Percentiles rank a stretch among this genome's conserved stretches.
These are phyloP conservation scores for Podarcis raffonei DNA, from an alignment of 2,113 vertebrate genomes.

Conservation along the genomic window DNA sequence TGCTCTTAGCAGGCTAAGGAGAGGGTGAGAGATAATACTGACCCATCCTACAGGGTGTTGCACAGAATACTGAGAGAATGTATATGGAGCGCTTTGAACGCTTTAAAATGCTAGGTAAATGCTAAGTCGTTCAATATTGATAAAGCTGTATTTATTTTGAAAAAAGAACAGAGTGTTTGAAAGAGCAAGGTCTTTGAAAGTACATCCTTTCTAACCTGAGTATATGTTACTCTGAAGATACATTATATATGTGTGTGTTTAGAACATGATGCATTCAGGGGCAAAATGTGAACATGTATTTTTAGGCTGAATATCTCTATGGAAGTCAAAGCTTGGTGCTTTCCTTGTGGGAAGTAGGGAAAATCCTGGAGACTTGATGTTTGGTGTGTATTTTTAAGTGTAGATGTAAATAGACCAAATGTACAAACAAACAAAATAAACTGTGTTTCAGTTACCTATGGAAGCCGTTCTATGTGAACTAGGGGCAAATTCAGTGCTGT, in stretches of 20 bases:
- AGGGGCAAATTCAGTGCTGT: background rate
- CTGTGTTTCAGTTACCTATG: background rate
- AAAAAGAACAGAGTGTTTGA: background rate
- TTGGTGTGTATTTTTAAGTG: background rate
- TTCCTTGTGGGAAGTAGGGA: background rate
- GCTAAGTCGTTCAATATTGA: background rate
- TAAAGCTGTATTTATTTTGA: background rate
- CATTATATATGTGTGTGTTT: background rate
- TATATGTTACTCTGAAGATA: background rate
- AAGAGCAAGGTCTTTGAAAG: background rate
- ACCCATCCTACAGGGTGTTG: background rate
- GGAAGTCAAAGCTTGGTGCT: background rate
- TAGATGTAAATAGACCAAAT: background rate
- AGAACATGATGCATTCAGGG: background rate
- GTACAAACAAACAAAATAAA: background rate
- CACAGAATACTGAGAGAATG: background rate
- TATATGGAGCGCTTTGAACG: background rate
- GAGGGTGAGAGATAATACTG: background rate
- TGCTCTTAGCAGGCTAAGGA: background rate
- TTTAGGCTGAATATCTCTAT: background rate
- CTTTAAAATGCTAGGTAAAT: background rate
- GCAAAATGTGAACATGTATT: background rate
- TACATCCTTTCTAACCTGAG: background rate
- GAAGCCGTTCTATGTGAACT: conserved; percentile 23
- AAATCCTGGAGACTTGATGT: background rate